Evolutionary conservation across 2,888 invertebrate genomes (phyloP).

Genomic region (Allygus modestus): DNA sequence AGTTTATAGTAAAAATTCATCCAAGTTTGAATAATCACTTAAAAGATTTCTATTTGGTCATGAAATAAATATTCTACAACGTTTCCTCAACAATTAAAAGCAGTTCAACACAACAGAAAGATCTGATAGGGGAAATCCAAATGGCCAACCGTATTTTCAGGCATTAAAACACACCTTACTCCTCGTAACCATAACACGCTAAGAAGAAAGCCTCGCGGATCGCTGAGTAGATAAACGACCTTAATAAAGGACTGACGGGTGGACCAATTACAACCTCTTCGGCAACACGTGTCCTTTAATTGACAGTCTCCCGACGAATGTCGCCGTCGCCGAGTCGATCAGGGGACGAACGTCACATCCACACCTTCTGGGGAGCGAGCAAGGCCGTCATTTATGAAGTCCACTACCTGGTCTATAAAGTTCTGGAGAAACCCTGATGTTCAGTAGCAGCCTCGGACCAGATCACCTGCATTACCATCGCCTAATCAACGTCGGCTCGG

Average conservation of each 20-base stretch:
- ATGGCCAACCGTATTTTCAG: neutral
- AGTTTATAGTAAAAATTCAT: no score
- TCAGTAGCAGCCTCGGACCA: neutral
- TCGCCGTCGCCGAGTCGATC: neutral
- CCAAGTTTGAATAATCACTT: no score
- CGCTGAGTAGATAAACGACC: neutral
- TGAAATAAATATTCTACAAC: no score
- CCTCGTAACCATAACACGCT: no score
- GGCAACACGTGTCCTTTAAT: constrained; percentile 25
- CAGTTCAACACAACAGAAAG: no score
- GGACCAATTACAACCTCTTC: constrained; percentile 12
- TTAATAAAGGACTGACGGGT: constrained; percentile 12
- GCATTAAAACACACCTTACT: no score
- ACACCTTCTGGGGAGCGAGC: constrained; percentile 12
- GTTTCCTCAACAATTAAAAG: no score
- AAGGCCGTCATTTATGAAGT: neutral
- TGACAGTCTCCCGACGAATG: constrained; percentile 7
- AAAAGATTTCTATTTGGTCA: no score
- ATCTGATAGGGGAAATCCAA: no score
- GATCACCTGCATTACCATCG: neutral
- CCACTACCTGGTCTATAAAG: constrained; percentile 18
- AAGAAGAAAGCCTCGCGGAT: no score
- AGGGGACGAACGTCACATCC: neutral
- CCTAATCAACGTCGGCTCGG: neutral
- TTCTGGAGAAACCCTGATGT: neutral